Evolutionary conservation across 2,113 vertebrate species (phyloP), one percentile per base, ranked within the genome.

Genomic region (Sakesphorus luctuosus): DNA sequence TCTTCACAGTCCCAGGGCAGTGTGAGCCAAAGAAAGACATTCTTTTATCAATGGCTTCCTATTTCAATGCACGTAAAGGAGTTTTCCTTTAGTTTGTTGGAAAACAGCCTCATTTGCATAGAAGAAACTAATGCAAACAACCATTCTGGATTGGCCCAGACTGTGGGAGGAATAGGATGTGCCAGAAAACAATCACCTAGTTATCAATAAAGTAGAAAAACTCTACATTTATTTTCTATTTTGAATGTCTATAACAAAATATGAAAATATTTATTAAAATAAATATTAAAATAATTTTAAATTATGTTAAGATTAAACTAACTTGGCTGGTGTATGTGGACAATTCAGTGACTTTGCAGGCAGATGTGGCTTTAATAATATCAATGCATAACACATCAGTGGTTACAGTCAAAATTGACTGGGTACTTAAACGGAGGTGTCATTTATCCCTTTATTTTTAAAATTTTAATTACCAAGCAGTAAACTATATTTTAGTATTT

Each of bases 31-130:
- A 97, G 93, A 92, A 93, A 93, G 58, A 75, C 67, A 69, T 92
- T 92, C 82, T 95, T 82, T 94, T 95, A 81, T 61, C 94, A 93
- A 82, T 69, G 84, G 84, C 93, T 95, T 96, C 76, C 82, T 96
- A 97, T 97, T 92, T 93, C 84, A 97, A 47, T 96, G 94, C 88
- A 94, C 82, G 96, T 95, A 91, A 84, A 87, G 74, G 58, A 94
- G 84, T 92, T 97, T 97, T 95, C 93, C 84, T 86, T 88, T 67
- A 59, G n/a, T 93, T 94, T 97, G 87, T 69, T 78, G 79, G 44
- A 96, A 95, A 95, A 62, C 89, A 95, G 24, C 18, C 71, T 65
- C 55, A 36, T 87, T 50, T 90, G 46, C 74, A 61, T 49, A 49
- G 87, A 75, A 94, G 92, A 84, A 82, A 91, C 62, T 56, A 89